These are phyloP conservation scores for Platygyra sinensis DNA, from an alignment of 64 coral and sea anemone species.

Conservation along the genomic window DNA sequence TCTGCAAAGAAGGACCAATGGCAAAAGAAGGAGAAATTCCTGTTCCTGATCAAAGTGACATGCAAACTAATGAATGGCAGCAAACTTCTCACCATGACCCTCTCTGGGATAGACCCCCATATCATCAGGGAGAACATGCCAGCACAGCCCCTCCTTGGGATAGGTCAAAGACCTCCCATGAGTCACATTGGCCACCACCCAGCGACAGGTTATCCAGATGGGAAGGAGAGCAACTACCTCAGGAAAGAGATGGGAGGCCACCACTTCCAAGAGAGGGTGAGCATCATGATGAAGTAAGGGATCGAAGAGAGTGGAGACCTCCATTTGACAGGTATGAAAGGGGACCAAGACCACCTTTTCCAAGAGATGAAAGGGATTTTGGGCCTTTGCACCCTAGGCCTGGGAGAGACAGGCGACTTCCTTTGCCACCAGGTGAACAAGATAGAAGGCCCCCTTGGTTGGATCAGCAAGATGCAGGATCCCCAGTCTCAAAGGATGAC, in stretches of 20 bases:
- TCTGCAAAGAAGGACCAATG: background rate
- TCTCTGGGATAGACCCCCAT: background rate
- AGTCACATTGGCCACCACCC: conserved; percentile 1
- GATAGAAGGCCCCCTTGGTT: conserved; percentile 6
- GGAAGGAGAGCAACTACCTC: conserved; percentile 3
- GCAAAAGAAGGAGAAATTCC: background rate
- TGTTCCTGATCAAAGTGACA: background rate
- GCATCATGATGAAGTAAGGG: background rate
- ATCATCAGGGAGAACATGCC: background rate
- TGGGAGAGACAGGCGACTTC: background rate
- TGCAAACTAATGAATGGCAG: conserved; percentile 6
- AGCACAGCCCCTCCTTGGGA: background rate
- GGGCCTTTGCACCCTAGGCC: background rate
- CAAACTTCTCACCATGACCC: background rate
- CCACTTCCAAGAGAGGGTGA: conserved; percentile 11
- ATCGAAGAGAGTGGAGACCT: conserved; percentile 36
- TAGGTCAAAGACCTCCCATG: background rate
- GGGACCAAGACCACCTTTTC: background rate
- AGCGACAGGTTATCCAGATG: background rate
- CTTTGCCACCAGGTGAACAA: conserved; percentile 14
- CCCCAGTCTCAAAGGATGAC: conserved; percentile 11
- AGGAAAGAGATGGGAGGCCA: conserved; percentile 23
- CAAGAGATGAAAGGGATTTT: conserved; percentile 22
- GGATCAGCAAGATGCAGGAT: background rate
- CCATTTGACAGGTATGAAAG: background rate